These are phyloP conservation scores for Thalassaphorura encarpata DNA, from an alignment of 1,140 invertebrate genomes.

Conservation along the genomic window DNA sequence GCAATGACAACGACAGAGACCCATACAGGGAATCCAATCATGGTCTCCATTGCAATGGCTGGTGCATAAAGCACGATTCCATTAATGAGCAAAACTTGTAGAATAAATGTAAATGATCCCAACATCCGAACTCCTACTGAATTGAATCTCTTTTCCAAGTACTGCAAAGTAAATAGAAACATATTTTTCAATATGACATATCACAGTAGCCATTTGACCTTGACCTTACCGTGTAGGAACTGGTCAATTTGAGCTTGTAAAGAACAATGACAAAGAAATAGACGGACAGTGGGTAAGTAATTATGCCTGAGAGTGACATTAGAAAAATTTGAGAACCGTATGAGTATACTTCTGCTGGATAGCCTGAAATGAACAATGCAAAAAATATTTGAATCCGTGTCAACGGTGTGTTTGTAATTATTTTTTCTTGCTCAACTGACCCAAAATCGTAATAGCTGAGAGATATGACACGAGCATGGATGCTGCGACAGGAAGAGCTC, in stretches of 20 bases:
- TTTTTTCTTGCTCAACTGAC: too few species aligned
- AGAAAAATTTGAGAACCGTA: constrained; percentile 26
- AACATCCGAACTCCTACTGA: constrained; percentile 20
- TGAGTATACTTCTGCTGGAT: constrained; percentile 28
- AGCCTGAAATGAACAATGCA: constrained; percentile 19
- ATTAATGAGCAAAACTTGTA: constrained; percentile 18
- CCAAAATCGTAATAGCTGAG: constrained; percentile 24
- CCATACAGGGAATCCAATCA: constrained; percentile 31
- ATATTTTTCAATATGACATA: neutral
- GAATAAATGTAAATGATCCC: constrained; percentile 19
- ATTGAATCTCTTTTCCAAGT: constrained; percentile 27
- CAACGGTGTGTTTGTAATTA: too few species aligned
- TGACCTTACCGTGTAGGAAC: constrained; percentile 27
- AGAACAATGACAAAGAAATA: constrained; percentile 25
- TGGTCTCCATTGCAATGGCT: constrained; percentile 29
- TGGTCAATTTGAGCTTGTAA: constrained; percentile 31
- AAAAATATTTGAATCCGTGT: too few species aligned
- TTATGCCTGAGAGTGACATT: constrained; percentile 3
- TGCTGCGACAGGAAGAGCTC: constrained; percentile 15
- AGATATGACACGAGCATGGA: constrained; percentile 28
- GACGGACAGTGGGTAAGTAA: constrained; percentile 10
- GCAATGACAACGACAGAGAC: constrained; percentile 25
- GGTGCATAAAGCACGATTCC: constrained; percentile 23
- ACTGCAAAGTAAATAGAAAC: constrained; percentile 15
- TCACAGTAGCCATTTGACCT: neutral